Percentiles rank a stretch among this genome's conserved stretches.
Evolutionary conservation across 2,113 vertebrate species (phyloP).

Genomic region (Nycticryphes semicollaris): DNA sequence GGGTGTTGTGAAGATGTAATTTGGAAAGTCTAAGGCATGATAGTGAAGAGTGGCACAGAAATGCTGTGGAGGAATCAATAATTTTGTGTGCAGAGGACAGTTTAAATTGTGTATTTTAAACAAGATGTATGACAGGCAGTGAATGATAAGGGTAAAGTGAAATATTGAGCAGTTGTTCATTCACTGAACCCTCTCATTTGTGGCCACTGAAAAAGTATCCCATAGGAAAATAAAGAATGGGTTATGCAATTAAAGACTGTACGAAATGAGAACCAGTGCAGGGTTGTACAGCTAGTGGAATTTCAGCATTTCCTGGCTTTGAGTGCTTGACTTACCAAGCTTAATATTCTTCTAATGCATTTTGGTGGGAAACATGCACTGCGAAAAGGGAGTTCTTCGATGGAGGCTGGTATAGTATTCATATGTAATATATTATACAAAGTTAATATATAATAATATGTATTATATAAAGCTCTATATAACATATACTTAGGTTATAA

Average conservation of each 20-base stretch:
- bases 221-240: neutral
- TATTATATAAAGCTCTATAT: neutral
- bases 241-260: neutral
- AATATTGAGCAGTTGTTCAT: neutral
- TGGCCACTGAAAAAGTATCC: neutral
- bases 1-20: neutral
- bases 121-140: neutral
- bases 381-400: neutral
- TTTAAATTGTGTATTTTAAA: neutral
- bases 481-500: neutral
- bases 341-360: neutral
- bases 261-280: neutral
- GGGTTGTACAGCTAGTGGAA: neutral
- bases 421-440: neutral
- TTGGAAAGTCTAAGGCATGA: neutral
- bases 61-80: neutral
- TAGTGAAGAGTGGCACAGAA: neutral
- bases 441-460: neutral
- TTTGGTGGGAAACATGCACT: neutral
- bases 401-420: neutral
- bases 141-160: neutral
- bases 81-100: neutral
- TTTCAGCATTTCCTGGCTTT: neutral
- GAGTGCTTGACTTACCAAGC: neutral
- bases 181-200: neutral